Conservation (phyloP, 2,797 vertebrate species). For the Chromis chromis region DNA sequence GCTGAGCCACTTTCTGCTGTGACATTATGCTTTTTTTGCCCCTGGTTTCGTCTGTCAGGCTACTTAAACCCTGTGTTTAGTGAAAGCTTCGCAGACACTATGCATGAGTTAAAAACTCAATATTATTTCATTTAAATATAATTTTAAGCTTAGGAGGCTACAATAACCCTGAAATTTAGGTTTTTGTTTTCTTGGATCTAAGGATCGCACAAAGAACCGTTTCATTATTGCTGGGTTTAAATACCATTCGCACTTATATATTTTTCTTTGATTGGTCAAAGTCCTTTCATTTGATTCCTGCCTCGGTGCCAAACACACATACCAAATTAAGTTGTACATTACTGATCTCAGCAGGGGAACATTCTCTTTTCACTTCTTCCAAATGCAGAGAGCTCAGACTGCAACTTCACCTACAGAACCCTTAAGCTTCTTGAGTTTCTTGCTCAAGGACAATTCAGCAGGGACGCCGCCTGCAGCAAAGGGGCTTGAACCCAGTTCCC, state of each 20-base stretch:
- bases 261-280: background rate
- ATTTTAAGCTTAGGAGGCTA: too few relatives aligned
- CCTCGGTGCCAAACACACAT: constrained; percentile 18
- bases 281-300: constrained; percentile 9
- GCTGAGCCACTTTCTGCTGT: too few relatives aligned
- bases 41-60: too few relatives aligned
- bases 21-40: too few relatives aligned
- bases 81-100: background rate
- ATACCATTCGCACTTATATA: background rate
- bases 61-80: too few relatives aligned
- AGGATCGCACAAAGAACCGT: background rate
- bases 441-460: constrained; percentile 42
- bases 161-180: too few relatives aligned
- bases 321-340: background rate
- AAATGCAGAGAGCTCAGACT: constrained; percentile 14
- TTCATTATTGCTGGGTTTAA: background rate
- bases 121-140: too few relatives aligned
- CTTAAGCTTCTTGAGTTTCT: constrained; percentile 22
- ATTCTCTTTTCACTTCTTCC: constrained; percentile 8
- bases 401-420: constrained; percentile 12
- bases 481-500: constrained; percentile 17
- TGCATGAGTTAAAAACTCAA: background rate
- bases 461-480: constrained; percentile 23
- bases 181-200: too few relatives aligned
- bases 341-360: background rate